A percentile compares a stretch with the other conserved stretches of the same genome.
phyloP scores from a whole-genome alignment of 2,113 vertebrate species.

The Tauraco erythrolophus region DNA sequence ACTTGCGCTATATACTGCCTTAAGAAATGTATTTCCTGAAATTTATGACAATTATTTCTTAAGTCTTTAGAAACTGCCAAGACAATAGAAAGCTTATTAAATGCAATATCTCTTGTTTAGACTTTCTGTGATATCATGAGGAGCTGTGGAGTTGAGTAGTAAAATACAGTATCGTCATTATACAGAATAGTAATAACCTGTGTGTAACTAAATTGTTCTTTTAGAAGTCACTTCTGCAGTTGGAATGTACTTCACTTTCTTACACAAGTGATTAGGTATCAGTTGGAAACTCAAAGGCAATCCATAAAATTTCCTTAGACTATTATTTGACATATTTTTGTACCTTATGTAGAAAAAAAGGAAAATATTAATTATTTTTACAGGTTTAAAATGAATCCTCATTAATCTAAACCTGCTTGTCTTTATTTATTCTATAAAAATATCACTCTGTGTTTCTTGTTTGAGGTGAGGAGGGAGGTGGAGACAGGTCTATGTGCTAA shows the following conservation, averaged over 20 bases:
- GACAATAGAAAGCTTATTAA: not conserved
- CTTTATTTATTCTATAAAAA: not conserved
- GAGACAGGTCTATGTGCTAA: not conserved
- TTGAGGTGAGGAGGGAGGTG: no score
- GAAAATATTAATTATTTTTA: not conserved
- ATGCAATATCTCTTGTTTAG: not conserved
- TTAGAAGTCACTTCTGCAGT: not conserved
- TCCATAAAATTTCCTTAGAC: rapidly evolving
- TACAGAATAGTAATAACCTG: not conserved
- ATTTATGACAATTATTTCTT: not conserved
- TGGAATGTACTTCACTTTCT: not conserved
- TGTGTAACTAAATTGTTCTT: not conserved
- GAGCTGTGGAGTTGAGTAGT: not conserved
- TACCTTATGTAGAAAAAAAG: not conserved
- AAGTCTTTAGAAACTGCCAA: not conserved
- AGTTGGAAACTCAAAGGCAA: not conserved
- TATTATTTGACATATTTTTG: not conserved
- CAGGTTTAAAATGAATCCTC: not conserved
- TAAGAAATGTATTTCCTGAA: not conserved
- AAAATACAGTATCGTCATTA: not conserved
- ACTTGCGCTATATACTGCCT: not conserved
- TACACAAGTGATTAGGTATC: not conserved
- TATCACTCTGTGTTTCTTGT: rapidly evolving
- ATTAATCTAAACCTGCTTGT: not conserved
- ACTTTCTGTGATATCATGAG: not conserved